phyloP scores from a whole-genome alignment of 1,140 invertebrate species.

The Caenorhabditis inopinata region DNA sequence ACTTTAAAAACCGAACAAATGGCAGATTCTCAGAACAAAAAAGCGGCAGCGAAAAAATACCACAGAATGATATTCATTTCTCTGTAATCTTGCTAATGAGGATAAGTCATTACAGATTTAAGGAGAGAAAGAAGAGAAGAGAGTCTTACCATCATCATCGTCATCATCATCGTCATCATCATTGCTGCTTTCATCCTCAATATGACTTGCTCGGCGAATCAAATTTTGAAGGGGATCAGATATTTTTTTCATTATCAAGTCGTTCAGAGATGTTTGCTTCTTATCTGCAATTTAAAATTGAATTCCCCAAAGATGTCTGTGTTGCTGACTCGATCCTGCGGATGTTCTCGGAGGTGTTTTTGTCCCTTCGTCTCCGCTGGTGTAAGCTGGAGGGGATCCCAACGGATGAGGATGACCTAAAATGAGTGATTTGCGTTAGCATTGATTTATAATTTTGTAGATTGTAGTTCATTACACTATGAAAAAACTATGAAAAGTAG shows the following conservation, averaged over 20 bases:
- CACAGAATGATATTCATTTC: too few species aligned
- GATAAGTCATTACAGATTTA: too few species aligned
- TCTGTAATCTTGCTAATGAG: too few species aligned
- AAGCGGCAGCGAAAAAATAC: too few species aligned
- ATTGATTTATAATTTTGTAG: too few species aligned
- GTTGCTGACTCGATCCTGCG: too few species aligned
- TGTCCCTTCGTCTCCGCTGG: background rate
- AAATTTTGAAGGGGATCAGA: background rate
- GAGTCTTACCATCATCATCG: background rate
- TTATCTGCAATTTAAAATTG: background rate
- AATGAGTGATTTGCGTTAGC: too few species aligned
- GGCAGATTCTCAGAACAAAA: too few species aligned
- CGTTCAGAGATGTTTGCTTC: background rate
- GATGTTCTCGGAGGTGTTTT: background rate
- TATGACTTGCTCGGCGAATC: background rate
- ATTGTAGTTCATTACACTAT: too few species aligned
- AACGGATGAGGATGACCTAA: background rate
- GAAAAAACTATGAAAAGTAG: too few species aligned
- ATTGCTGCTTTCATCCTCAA: background rate
- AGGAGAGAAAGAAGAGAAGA: too few species aligned
- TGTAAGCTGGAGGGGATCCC: slow-evolving; percentile 1
- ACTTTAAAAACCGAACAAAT: too few species aligned
- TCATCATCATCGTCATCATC: background rate
- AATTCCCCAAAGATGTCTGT: background rate
- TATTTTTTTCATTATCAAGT: background rate